Evolutionary conservation across 2,888 invertebrate genomes (phyloP).

Genomic region (Nemotelus nigrinus): DNA sequence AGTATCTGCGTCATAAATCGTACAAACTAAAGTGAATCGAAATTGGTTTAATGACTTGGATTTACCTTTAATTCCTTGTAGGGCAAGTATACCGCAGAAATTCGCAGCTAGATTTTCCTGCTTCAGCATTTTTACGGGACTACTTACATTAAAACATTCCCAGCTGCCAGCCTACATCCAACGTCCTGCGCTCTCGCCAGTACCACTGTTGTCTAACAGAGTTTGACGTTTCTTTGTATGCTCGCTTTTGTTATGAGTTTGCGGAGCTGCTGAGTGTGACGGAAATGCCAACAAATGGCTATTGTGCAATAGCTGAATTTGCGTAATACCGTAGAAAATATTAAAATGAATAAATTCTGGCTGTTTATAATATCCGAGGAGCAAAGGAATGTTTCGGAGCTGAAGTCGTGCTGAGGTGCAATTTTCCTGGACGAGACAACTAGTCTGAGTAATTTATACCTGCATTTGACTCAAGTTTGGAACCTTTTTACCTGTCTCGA

Average conservation of each 20-base stretch:
- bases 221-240: neutral
- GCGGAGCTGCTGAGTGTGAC: neutral
- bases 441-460: too few species aligned
- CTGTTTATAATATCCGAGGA: too few species aligned
- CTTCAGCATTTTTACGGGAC: conserved; percentile 57
- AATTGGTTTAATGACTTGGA: neutral
- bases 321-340: too few species aligned
- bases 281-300: conserved; percentile 28
- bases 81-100: conserved; percentile 62
- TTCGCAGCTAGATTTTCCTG: conserved; percentile 65
- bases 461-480: too few species aligned
- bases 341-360: too few species aligned
- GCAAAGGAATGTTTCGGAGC: too few species aligned
- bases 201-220: neutral
- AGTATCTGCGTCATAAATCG: conserved; percentile 65
- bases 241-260: too few species aligned
- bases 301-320: conserved; percentile 19
- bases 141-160: too few species aligned
- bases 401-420: too few species aligned
- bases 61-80: conserved; percentile 61
- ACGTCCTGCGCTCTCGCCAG: conserved; percentile 11
- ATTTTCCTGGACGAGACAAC: too few species aligned
- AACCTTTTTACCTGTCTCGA: too few species aligned
- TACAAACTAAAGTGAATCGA: conserved; percentile 47
- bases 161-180: too few species aligned